Conservation (phyloP, 2,797 vertebrate species). For the Okamejei kenojei region DNA sequence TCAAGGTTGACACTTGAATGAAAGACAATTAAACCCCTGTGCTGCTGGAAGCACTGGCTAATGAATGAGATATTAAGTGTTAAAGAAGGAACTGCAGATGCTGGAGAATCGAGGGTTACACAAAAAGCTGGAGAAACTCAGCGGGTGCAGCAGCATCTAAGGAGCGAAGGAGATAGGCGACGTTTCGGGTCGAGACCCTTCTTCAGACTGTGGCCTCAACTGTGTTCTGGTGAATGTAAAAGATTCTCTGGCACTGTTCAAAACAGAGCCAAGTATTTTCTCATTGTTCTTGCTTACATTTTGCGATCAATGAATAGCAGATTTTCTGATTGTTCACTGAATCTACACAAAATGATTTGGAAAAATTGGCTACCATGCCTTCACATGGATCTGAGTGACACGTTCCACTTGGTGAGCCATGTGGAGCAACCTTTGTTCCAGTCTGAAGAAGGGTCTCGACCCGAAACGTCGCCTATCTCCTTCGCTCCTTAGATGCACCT, state of each 20-base stretch:
- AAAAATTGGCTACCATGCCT: neutral
- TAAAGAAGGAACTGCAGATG: too few relatives aligned
- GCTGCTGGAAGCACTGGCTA: neutral
- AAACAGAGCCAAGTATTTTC: neutral
- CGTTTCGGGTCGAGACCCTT: too few relatives aligned
- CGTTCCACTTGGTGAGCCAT: too few relatives aligned
- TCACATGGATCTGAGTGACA: too few relatives aligned
- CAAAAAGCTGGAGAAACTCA: too few relatives aligned
- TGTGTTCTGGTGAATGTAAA: neutral
- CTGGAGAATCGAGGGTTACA: too few relatives aligned
- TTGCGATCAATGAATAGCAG: neutral
- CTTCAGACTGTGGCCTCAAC: neutral
- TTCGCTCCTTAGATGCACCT: too few relatives aligned
- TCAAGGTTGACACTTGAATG: neutral
- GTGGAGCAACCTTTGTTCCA: too few relatives aligned
- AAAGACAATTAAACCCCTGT: neutral
- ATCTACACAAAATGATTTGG: neutral
- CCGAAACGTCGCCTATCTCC: too few relatives aligned
- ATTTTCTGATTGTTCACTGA: neutral
- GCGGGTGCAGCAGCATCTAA: too few relatives aligned
- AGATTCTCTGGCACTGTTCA: neutral
- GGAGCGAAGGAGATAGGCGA: too few relatives aligned
- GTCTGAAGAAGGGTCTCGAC: too few relatives aligned
- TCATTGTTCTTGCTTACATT: neutral
- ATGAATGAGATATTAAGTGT: neutral